Conservation (phyloP, 2,113 vertebrate species). For the Ceuthmochares aereus region DNA sequence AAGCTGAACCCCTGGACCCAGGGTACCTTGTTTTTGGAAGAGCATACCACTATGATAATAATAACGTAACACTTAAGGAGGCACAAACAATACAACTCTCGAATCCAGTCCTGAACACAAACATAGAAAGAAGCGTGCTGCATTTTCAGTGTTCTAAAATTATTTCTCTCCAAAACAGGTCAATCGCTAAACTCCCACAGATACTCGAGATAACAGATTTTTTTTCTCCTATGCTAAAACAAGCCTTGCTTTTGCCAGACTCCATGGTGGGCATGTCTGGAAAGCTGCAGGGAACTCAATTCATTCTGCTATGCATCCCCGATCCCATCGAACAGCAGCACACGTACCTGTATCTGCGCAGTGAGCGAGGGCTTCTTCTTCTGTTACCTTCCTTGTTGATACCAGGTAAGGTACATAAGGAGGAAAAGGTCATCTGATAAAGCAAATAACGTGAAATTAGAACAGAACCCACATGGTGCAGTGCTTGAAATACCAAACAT, state of each 20-base stretch:
- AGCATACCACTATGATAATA: not conserved
- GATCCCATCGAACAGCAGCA: rapidly evolving
- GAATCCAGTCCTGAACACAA: not conserved
- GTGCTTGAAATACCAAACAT: not conserved
- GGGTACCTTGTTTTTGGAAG: not conserved
- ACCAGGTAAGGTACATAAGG: not conserved
- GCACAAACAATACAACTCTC: not conserved
- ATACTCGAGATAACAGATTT: not conserved
- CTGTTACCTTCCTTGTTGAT: not conserved
- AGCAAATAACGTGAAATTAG: not conserved
- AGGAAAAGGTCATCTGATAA: not conserved
- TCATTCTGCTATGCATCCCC: not conserved
- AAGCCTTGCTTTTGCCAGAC: not conserved
- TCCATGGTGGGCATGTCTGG: rapidly evolving
- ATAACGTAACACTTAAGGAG: not conserved
- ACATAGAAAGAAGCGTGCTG: rapidly evolving
- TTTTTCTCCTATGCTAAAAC: not conserved
- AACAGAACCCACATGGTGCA: not conserved
- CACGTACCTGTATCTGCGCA: not conserved
- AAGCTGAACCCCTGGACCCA: not conserved
- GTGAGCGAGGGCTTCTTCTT: not conserved
- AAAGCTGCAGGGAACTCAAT: not conserved
- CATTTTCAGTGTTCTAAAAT: not conserved
- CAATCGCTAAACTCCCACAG: not conserved
- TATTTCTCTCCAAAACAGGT: rapidly evolving